Base-by-base conservation (phyloP, 2,888 invertebrate species). In the Epistrophe grossulariae region DNA sequence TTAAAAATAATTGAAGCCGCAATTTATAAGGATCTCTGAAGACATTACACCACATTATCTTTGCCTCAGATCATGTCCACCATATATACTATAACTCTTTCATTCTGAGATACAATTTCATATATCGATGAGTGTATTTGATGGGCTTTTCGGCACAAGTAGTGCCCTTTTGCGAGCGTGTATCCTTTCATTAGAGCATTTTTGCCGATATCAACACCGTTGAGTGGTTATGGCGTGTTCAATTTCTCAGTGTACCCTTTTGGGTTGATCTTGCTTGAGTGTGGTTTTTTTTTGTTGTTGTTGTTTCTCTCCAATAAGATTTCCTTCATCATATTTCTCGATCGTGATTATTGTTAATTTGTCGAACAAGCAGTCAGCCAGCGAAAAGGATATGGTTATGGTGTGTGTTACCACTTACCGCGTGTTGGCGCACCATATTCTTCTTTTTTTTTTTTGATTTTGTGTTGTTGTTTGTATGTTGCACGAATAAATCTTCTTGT, bases 281-380 rank as follows among this genome's bases (percentile, higher is more conserved):
- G 38, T 24, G 19, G 55, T 38, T 1, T 13, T 13, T 15, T 43
- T 79, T 50, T 19, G 73, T 43, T 43, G 57, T n/a, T 24, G 0
- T 43, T 2, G 11, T 17, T 28, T 59, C 45, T 10, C 5, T 55
- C 55, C 4, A 0, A 3, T 1, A 55, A 55, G 35, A 48, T 31
- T 50, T 62, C 71, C 19, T 35, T 43, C 38, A 31, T 48, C 38
- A 38, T 68, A 24, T 64, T 81, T 35, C 31, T 66, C 55, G 73
- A 85, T 79, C 85, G 82, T 85, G 85, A 82, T 85, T 74, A 78
- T 85, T 85, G 85, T 82, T 85, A 85, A 85, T 85, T 85, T 85
- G 85, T 85, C 82, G 85, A 85, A 85, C 85, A 85, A 85, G 85
- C 82, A 82, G 73, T 74, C 81, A 70, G 81, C 70, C 73, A 35